Conservation (phyloP, 1,140 invertebrate genomes). For the Microplitis demolitor region DNA sequence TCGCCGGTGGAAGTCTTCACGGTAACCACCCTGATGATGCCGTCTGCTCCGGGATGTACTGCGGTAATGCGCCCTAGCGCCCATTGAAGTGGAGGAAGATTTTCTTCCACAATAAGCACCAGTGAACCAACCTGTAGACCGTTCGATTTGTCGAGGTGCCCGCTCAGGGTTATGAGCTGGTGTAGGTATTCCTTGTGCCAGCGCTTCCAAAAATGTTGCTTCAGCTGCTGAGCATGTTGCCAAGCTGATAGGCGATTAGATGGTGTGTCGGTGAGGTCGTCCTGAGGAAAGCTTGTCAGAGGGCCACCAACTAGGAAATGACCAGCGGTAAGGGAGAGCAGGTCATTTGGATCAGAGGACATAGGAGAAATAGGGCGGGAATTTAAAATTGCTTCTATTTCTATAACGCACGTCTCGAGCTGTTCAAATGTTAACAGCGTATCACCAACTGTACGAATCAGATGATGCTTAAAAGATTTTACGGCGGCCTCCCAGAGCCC, state of each 20-base stretch:
- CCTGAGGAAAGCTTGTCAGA: neutral
- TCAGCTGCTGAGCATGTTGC: conserved; percentile 4
- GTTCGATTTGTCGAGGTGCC: conserved; percentile 8
- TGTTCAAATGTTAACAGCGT: neutral
- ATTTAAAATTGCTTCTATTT: neutral
- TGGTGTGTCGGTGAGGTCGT: neutral
- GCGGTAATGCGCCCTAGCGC: conserved; percentile 35
- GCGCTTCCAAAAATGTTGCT: conserved; percentile 30
- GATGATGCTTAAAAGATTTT: neutral
- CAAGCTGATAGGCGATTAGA: neutral
- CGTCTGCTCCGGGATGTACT: conserved; percentile 37
- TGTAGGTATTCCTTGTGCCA: conserved; percentile 31
- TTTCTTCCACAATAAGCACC: conserved; percentile 29
- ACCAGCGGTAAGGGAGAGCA: neutral
- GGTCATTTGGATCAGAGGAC: neutral
- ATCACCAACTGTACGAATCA: neutral
- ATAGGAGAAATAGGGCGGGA: neutral
- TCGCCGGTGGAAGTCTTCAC: conserved; percentile 34
- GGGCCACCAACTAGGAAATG: neutral
- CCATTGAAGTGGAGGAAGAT: conserved; percentile 34
- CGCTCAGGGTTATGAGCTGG: conserved; percentile 6
- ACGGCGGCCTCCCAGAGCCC: neutral
- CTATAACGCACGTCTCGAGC: neutral
- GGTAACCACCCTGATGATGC: conserved; percentile 35
- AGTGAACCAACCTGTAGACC: conserved; percentile 27